Percentiles rank a stretch among this genome's conserved stretches.
phyloP scores from a whole-genome alignment of 2,888 invertebrate genomes.

The Zele albiditarsus region DNA sequence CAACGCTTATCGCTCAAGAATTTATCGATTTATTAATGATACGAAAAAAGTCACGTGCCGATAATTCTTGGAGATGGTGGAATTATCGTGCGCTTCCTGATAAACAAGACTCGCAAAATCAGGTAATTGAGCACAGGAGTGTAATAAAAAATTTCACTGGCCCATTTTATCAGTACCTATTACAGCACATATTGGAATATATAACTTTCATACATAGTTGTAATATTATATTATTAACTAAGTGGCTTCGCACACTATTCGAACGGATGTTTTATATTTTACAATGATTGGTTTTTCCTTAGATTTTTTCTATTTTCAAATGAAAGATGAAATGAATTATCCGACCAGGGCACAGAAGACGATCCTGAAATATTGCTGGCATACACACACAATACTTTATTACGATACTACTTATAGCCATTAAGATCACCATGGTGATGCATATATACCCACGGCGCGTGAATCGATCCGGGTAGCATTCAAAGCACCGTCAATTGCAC shows the following conservation, averaged over 20 bases:
- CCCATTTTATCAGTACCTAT: not conserved
- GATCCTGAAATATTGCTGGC: not conserved
- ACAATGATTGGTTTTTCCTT: not conserved
- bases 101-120: conserved; percentile 6
- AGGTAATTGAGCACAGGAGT: conserved; percentile 6
- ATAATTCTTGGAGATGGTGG: conserved; percentile 4
- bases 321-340: not conserved
- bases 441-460: conserved; percentile 44
- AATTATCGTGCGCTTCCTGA: not conserved
- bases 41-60: not conserved
- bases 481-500: conserved; percentile 7
- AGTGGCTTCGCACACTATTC: too few species aligned
- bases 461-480: conserved; percentile 49
- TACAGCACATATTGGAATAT: too few species aligned
- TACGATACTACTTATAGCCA: conserved; percentile 37
- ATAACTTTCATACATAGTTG: too few species aligned
- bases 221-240: too few species aligned
- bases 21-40: conserved; percentile 27
- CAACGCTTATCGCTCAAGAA: not conserved
- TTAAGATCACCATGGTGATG: conserved; percentile 55
- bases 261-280: not conserved
- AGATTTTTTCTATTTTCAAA: not conserved
- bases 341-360: not conserved
- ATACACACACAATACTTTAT: not conserved
- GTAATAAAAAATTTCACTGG: not conserved